A percentile compares a stretch with the other conserved stretches of the same genome.
Evolutionary conservation across 2,888 invertebrate species (phyloP).

Genomic region (Lycocerus yunnanus): DNA sequence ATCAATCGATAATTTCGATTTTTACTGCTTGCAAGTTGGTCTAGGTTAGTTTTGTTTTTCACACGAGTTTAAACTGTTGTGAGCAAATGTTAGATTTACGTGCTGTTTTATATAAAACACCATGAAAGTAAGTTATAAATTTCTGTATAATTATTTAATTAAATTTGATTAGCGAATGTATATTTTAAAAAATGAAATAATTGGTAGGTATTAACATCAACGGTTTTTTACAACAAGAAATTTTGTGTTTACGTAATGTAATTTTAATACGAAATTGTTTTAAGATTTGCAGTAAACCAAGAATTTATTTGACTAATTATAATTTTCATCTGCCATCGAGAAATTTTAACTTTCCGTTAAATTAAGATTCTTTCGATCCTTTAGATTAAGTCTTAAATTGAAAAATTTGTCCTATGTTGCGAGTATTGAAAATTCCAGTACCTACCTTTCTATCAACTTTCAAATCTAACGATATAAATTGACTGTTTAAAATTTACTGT

Average conservation of each 20-base stretch:
- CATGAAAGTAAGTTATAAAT: not conserved
- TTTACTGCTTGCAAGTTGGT: slow-evolving; percentile 45
- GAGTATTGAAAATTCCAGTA: not conserved
- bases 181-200: too few relatives aligned
- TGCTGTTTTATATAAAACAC: not conserved
- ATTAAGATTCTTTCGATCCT: too few relatives aligned
- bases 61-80: slow-evolving; percentile 39
- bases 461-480: not conserved
- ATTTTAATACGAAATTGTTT: not conserved
- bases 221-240: too few relatives aligned
- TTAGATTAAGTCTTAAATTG: not conserved
- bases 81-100: not conserved
- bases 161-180: not conserved
- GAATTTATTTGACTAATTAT: not conserved
- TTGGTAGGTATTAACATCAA: too few relatives aligned
- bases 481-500: not conserved
- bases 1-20: slow-evolving; percentile 56
- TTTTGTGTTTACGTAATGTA: not conserved
- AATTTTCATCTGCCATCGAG: not conserved
- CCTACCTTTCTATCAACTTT: not conserved
- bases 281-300: not conserved
- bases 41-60: slow-evolving; percentile 53
- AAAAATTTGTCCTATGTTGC: not conserved
- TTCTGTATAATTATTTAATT: not conserved
- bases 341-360: not conserved